Evolutionary conservation across 1,140 invertebrate species (phyloP), one percentile per base, ranked within the genome.

Genomic region (Eurosta solidaginis): DNA sequence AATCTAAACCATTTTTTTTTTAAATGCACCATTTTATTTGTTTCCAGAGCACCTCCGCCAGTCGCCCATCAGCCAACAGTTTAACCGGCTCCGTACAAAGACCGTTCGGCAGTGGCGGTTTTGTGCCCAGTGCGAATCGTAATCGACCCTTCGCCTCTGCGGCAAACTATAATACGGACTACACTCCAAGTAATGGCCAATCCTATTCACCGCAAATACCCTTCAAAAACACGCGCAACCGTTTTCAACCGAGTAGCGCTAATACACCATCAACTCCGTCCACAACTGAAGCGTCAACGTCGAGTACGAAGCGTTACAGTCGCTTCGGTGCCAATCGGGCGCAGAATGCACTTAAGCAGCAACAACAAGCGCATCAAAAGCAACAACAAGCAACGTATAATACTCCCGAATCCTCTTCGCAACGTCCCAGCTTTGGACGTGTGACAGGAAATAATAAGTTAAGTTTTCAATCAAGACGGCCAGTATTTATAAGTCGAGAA

Each of bases 401-500:
- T 14, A 80, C 83, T 0, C 81, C 82, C 17, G 81, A 79, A 0
- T 79, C 79, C 17, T 81, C 80, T 25, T 77, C 82, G 0, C 79
- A 68, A 17, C 59, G 59, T 9, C 83, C 83, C 7, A 83, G 81
- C 73, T 83, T 86, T 22, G 83, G 84, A 17, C 77, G 83, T 0
- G 6, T 47, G 7, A 82, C 83, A 59, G 73, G 79, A 2, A 79
- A 79, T 40, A 78, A 76, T 22, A 44, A 40, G 20, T 73, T 22
- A 12, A 52, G 52, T 14, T 79, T 79, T 44, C 75, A 77, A 78
- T 83, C 83, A 2, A 74, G 85, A 1, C 82, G 85, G 3, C 85
- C 85, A 0, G 85, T 84, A 17, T 85, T 87, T 74, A 87, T 87
- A 14, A 87, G 85, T 74, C 83, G 85, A 1, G 85, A 87, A 6